A percentile compares a stretch with the other conserved stretches of the same genome.
phyloP scores from a whole-genome alignment of 2,888 invertebrate genomes.

The Zaprionus obscuricornis region DNA sequence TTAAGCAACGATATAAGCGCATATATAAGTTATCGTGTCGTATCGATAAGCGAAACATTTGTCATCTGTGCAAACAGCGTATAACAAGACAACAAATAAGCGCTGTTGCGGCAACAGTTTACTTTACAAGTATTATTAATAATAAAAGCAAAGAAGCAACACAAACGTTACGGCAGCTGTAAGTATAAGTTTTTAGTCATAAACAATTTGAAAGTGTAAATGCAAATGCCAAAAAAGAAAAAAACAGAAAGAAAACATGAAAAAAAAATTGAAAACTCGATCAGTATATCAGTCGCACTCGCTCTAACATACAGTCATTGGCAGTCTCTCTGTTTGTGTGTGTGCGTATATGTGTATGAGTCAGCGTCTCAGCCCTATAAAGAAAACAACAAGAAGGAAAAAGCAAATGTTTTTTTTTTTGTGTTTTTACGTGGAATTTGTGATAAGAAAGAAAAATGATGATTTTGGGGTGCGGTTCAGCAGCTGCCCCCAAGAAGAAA shows the following conservation, averaged over 20 bases:
- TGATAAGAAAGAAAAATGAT: slow-evolving; percentile 47
- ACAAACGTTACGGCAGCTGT: slow-evolving; percentile 50
- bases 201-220: background rate
- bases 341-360: slow-evolving; percentile 50
- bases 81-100: slow-evolving; percentile 36
- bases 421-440: slow-evolving; percentile 49
- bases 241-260: background rate
- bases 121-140: slow-evolving; percentile 35
- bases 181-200: slow-evolving; percentile 35
- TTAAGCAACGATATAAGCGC: no score
- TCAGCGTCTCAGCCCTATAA: slow-evolving; percentile 60
- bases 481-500: slow-evolving; percentile 24
- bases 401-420: slow-evolving; percentile 25
- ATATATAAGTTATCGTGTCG: slow-evolving; percentile 36
- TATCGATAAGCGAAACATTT: slow-evolving; percentile 44
- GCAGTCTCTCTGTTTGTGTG: slow-evolving; percentile 6
- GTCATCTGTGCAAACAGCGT: slow-evolving; percentile 54
- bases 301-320: slow-evolving; percentile 2
- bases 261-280: background rate
- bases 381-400: slow-evolving; percentile 29
- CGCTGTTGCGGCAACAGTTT: slow-evolving; percentile 42
- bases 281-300: background rate
- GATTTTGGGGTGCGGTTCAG: slow-evolving; percentile 51
- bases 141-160: slow-evolving; percentile 28
- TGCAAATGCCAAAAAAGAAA: background rate